Conservation (phyloP, 2,113 vertebrate genomes). For the Dasyurus viverrinus region DNA sequence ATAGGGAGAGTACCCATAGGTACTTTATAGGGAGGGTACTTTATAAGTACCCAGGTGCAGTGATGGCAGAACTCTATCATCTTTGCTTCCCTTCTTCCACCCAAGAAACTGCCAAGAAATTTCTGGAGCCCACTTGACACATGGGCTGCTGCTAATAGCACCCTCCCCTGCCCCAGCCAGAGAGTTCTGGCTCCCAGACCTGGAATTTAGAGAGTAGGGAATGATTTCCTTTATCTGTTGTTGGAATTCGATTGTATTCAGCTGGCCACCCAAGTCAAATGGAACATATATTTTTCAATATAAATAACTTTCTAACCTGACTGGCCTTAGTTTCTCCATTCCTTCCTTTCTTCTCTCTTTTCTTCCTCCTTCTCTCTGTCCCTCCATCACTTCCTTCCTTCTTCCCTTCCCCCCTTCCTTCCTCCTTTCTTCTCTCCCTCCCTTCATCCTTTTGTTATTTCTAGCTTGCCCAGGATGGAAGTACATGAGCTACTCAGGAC, state of each 20-base stretch:
- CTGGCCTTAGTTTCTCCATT: background rate
- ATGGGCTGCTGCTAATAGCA: background rate
- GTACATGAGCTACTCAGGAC: too few relatives aligned
- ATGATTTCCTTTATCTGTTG: background rate
- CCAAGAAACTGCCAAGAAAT: background rate
- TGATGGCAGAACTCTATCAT: background rate
- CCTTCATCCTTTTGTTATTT: too few relatives aligned
- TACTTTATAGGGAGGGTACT: too few relatives aligned
- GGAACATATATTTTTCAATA: background rate
- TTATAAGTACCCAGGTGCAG: background rate
- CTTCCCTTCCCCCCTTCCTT: too few relatives aligned
- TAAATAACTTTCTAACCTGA: background rate
- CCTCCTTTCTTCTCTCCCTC: too few relatives aligned
- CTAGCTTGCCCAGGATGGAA: too few relatives aligned
- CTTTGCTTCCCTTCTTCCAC: background rate
- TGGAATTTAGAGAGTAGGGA: background rate
- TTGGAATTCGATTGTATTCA: background rate
- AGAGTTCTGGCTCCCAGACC: background rate
- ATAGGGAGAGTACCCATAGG: slow-evolving; percentile 2
- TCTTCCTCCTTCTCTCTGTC: too few relatives aligned
- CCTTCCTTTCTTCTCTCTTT: background rate
- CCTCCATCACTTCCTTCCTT: too few relatives aligned
- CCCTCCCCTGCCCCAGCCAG: background rate
- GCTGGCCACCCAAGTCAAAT: background rate
- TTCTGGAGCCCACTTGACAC: background rate